Evolutionary conservation across 2,797 vertebrate species (phyloP), one percentile per base, ranked within the genome.

Genomic region (Euthynnus affinis): DNA sequence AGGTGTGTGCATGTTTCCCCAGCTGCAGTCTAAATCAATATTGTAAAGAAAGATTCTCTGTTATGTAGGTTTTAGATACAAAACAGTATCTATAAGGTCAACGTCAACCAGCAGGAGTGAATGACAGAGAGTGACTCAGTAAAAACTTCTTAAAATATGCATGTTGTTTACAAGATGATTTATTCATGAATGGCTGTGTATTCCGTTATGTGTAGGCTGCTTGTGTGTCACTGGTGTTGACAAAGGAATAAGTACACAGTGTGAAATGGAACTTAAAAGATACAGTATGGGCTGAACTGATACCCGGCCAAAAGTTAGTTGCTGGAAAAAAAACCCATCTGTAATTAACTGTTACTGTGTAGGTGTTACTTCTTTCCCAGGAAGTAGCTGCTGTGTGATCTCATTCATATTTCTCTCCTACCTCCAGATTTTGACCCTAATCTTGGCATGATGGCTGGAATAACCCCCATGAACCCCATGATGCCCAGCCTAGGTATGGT

Each of bases 371-470:
- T 46, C 34, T 53, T 17, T 71, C 23, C 18, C 56, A 27, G 12
- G 18, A 55, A 20, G 40, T 34, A 69, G 22, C 40, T 66, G 6
- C 56, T 23, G 7, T 60, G 56, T 56, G 27, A 63, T 69, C 63
- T 81, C 58, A 86, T 71, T 58, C 13, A 13, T 67, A n/a, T 82
- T 78, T 78, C 46, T 78, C 23, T 71, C 60, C 40, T 48, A 22
- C 64, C 29, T 90, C 53, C 88, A 98, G 98, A 99, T 85, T 99
- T 98, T 65, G 98, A 99, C 89, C 96, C 97, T 56, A 95, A 95
- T 81, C 96, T 99, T 18, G 95, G 97, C 34, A 96, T 99, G 95
- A 98, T 99, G 96, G 95, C 97, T 37, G 97, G 97, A 80, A 98
- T 98, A 72, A 95, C 96, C 57, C 97, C 97, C 0, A 96, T 98